Evolutionary conservation across 2,888 invertebrate genomes (phyloP).

Genomic region (Frankliniella intonsa): DNA sequence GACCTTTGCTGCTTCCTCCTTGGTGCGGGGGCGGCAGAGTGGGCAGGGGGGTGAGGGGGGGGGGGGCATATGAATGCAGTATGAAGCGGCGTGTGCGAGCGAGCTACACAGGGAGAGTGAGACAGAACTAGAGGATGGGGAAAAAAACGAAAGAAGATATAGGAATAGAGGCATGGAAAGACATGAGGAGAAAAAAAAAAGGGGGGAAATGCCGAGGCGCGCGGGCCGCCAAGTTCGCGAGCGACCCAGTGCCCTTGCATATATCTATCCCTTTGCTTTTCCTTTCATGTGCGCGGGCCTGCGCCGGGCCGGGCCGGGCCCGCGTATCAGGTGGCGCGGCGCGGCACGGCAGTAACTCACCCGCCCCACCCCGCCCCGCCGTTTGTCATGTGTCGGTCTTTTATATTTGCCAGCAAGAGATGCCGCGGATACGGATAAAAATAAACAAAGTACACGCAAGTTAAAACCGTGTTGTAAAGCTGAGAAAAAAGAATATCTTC

Average conservation of each 20-base stretch:
- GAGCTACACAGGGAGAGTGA: background rate
- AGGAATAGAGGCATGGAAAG: background rate
- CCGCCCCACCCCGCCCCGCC: background rate
- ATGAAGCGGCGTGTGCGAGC: background rate
- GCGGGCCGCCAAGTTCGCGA: background rate
- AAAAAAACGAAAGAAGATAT: too few relatives aligned
- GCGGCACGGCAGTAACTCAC: background rate
- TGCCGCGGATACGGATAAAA: too few relatives aligned
- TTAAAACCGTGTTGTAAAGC: too few relatives aligned
- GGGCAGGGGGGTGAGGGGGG: too few relatives aligned
- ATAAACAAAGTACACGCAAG: too few relatives aligned
- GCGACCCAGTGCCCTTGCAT: background rate
- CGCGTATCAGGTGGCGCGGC: background rate
- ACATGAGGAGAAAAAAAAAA: background rate
- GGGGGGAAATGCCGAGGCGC: background rate
- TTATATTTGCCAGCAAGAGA: too few relatives aligned
- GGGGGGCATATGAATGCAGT: constrained; percentile 17
- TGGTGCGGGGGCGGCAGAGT: background rate
- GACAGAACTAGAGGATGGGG: background rate
- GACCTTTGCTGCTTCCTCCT: background rate
- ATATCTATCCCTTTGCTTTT: constrained; percentile 9
- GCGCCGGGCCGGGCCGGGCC: background rate
- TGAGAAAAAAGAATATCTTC: too few relatives aligned
- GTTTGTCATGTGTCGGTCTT: background rate
- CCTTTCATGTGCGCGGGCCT: background rate